Evolutionary conservation across 2,797 vertebrate genomes (phyloP), one percentile per base, ranked within the genome.

Genomic region (Uromys caudimaculatus): DNA sequence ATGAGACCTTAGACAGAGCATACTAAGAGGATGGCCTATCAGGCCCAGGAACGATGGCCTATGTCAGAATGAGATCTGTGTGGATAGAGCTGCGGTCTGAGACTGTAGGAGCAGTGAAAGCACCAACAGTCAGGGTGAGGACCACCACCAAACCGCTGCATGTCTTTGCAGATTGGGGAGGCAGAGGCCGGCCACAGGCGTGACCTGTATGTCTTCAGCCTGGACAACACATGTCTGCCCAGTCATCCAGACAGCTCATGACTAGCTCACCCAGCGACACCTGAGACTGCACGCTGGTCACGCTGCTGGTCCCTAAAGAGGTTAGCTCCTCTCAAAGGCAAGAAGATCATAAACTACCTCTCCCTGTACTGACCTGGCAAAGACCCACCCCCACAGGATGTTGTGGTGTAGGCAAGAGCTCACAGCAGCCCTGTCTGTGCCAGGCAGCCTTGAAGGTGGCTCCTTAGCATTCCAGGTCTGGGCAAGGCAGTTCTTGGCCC

Each of bases 221-320:
- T 99, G 93, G 99, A 99, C 62, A 98, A 99, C 52, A 91, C 99
- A 8, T 98, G 98, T 78, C 97, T 98, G 6, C 97, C 96, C 99
- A 1, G 98, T 75, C 97, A 98, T 6, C 97, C 0, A 96, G 99
- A 1, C 98, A 98, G 58, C 97, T 97, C 17, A 95, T 98, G 0
- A 98, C 99, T 97, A 98, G 98, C 0, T 99, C 98, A 64, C 98
- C 98, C 97, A 99, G 99, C 97, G 99, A 98, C 95, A 99, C 99
- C 0, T 99, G 99, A 32, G 99, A 99, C 85, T 98, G 99, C 58
- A 97, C 98, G 60, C 98, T 98, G 38, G 98, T 38, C 98, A 52
- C 96, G 97, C 50, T 98, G 89, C 96, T 98, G 85, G 98, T 98
- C 94, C 19, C 44, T 35, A 29, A 13, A 1, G 44, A 73, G 35